Evolutionary conservation across 2,888 invertebrate genomes (phyloP).

Genomic region (Lumbricus terrestris): DNA sequence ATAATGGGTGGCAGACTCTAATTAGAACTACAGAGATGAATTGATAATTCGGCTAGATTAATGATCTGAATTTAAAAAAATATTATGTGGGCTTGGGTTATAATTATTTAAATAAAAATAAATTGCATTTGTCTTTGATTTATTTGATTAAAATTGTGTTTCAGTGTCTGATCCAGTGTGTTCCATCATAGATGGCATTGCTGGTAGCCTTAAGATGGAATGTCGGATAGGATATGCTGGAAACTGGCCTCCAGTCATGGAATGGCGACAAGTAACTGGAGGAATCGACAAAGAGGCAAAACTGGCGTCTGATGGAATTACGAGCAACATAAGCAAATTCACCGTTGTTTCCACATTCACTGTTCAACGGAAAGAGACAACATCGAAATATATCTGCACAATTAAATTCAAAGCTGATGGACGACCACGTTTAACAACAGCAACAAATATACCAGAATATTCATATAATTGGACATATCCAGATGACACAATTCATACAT

Average conservation of each 20-base stretch:
- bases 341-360: not conserved
- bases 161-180: not conserved
- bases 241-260: not conserved
- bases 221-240: not conserved
- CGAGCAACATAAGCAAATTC: not conserved
- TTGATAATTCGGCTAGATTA: too few relatives aligned
- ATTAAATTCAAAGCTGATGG: not conserved
- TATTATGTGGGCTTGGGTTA: too few relatives aligned
- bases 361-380: not conserved
- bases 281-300: not conserved
- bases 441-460: not conserved
- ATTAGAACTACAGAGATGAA: not conserved
- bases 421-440: not conserved
- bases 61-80: not conserved
- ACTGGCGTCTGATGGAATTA: not conserved
- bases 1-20: too few relatives aligned
- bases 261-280: constrained; percentile 3
- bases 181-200: not conserved
- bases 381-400: not conserved
- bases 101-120: too few relatives aligned
- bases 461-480: not conserved
- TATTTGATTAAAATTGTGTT: too few relatives aligned
- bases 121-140: too few relatives aligned
- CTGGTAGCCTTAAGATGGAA: not conserved
- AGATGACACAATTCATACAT: not conserved